Base-by-base conservation (phyloP, 2,888 invertebrate species). In the Augiades crinisus region DNA sequence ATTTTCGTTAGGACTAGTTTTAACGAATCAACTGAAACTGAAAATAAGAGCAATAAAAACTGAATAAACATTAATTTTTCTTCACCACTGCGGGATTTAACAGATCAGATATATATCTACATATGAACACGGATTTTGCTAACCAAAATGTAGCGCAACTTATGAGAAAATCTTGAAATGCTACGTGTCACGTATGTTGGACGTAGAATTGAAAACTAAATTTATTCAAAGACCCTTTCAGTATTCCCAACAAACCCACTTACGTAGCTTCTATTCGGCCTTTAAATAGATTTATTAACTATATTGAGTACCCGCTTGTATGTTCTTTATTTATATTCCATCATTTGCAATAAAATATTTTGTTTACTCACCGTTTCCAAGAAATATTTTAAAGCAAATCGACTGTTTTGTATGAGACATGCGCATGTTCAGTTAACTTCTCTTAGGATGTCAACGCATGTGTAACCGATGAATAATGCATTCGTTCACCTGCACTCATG, bases 401-500 rank as follows among this genome's bases (percentile, higher is more conserved):
- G 30, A 30, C n/a, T n/a, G 30, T 12, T 30, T 10, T 12, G 12
- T 30, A 30, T 12, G 5, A 27, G n/a, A 27, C 27, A 27, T 30
- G n/a, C 12, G n/a, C 7, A 34, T 10, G 6, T 43, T 0, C 14
- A 10, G n/a, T 21, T 10, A 19, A 22, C 13, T 24, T n/a, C 16
- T 10, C 30, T 38, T 38, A 10, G 19, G 37, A 47, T n/a, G n/a
- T n/a, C 46, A 14, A 16, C 17, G 30, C 21, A 8, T 10, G 21
- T 30, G 31, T 8, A 27, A 41, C 47, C n/a, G 36, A 56, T 58
- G 56, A 59, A 63, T 65, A 63, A 60, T 57, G 51, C 54, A 57
- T 24, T 19, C 31, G 45, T 47, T 51, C 63, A 62, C 61, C 58
- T 57, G 61, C 50, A 50, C 14, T 59, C 61, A 57, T 57, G 61